phyloP scores from a whole-genome alignment of 2,888 invertebrate species.

The Drosophila algonquin region DNA sequence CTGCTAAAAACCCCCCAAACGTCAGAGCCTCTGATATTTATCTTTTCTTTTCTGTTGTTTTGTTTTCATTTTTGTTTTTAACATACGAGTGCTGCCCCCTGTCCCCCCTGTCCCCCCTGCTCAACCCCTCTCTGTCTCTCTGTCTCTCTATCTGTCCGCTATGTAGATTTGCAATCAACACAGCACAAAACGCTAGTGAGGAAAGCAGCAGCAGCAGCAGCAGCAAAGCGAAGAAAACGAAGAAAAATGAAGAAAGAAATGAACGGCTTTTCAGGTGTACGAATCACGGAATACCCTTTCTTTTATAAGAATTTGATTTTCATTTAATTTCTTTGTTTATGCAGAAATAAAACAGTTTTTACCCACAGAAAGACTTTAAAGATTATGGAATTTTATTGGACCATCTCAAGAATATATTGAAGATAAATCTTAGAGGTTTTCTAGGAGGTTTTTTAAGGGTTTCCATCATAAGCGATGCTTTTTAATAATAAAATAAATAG shows the following conservation, averaged over 20 bases:
- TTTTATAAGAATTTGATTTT: background rate
- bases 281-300: conserved; percentile 15
- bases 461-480: too few species aligned
- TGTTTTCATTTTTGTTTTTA: background rate
- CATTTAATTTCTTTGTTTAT: too few species aligned
- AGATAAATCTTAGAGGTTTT: too few species aligned
- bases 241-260: conserved; percentile 33
- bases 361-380: too few species aligned
- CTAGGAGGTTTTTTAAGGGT: too few species aligned
- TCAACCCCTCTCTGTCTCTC: background rate
- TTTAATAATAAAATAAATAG: too few species aligned
- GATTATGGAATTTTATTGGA: too few species aligned
- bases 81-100: conserved; percentile 43
- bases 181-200: conserved; percentile 57
- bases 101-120: conserved; percentile 1
- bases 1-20: too few species aligned
- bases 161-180: conserved; percentile 75
- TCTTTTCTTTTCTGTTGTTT: conserved; percentile 40
- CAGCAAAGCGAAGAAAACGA: conserved; percentile 38
- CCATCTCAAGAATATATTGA: too few species aligned
- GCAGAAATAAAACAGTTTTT: too few species aligned
- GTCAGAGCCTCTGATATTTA: conserved; percentile 67
- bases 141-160: conserved; percentile 11
- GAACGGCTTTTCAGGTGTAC: background rate
- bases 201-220: conserved; percentile 51